A percentile compares a stretch with the other conserved stretches of the same genome.
These are phyloP conservation scores for Chrysomela aeneicollis DNA, from an alignment of 2,888 invertebrate species.

Conservation along the genomic window DNA sequence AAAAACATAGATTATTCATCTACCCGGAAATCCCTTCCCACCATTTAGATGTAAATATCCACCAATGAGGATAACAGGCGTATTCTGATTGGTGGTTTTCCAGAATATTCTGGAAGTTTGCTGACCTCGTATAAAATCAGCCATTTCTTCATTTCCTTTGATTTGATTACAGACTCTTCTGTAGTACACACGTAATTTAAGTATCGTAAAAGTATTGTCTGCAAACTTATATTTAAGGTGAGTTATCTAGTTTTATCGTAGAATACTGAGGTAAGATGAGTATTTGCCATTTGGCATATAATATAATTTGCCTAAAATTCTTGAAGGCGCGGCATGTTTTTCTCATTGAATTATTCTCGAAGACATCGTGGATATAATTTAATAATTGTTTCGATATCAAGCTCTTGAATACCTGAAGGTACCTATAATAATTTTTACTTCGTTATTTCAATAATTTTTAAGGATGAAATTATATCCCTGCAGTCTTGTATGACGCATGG, in stretches of 20 bases:
- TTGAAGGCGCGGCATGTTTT: slow-evolving; percentile 13
- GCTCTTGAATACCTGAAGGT: no score
- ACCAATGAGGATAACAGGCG: slow-evolving; percentile 40
- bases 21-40: slow-evolving; percentile 24
- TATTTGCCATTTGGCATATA: no score
- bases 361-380: neutral
- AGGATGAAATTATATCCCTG: neutral
- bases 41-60: slow-evolving; percentile 21
- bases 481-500: neutral
- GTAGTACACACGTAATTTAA: slow-evolving; percentile 46
- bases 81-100: slow-evolving; percentile 56
- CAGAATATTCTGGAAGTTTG: slow-evolving; percentile 49
- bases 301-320: no score
- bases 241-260: slow-evolving; percentile 28
- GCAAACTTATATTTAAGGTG: slow-evolving; percentile 51
- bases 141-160: slow-evolving; percentile 50
- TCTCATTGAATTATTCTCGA: neutral
- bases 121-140: slow-evolving; percentile 56
- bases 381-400: no score
- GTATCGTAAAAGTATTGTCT: slow-evolving; percentile 53
- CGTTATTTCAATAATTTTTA: no score
- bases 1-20: slow-evolving; percentile 12
- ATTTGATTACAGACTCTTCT: slow-evolving; percentile 52
- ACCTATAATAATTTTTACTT: no score
- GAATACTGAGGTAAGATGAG: no score